phyloP scores from a whole-genome alignment of 2,888 invertebrate species.

The Drosophila mulleri region DNA sequence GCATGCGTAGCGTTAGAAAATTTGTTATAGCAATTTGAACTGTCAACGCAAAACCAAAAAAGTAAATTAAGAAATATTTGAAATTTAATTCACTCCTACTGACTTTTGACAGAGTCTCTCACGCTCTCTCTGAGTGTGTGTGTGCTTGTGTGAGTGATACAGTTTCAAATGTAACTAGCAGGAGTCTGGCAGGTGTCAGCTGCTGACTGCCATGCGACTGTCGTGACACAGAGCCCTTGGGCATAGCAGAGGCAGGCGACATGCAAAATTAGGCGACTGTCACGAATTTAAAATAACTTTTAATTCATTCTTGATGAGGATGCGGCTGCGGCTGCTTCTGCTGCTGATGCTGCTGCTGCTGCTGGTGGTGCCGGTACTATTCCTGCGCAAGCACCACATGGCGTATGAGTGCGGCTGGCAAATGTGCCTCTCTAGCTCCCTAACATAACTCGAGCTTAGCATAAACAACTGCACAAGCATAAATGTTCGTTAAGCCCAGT shows the following conservation, averaged over 20 bases:
- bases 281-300: slow-evolving; percentile 83
- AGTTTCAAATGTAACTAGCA: slow-evolving; percentile 57
- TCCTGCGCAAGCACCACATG: slow-evolving; percentile 53
- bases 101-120: slow-evolving; percentile 34
- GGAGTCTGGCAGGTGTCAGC: slow-evolving; percentile 70
- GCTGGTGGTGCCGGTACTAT: slow-evolving; percentile 16
- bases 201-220: slow-evolving; percentile 61
- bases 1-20: slow-evolving; percentile 77
- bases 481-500: slow-evolving; percentile 75
- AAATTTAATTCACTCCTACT: slow-evolving; percentile 75
- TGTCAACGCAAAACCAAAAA: slow-evolving; percentile 80
- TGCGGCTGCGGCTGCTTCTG: slow-evolving; percentile 42
- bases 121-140: neutral
- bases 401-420: slow-evolving; percentile 75
- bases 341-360: slow-evolving; percentile 29
- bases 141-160: slow-evolving; percentile 19
- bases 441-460: slow-evolving; percentile 77
- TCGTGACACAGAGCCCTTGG: slow-evolving; percentile 63
- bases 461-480: slow-evolving; percentile 79
- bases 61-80: slow-evolving; percentile 81
- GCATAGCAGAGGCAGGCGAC: slow-evolving; percentile 52
- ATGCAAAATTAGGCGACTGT: slow-evolving; percentile 79
- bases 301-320: slow-evolving; percentile 81
- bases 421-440: slow-evolving; percentile 54
- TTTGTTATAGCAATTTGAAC: slow-evolving; percentile 81